Evolutionary conservation across 2,888 invertebrate species (phyloP).

Genomic region (Drosophila tanythrix): DNA sequence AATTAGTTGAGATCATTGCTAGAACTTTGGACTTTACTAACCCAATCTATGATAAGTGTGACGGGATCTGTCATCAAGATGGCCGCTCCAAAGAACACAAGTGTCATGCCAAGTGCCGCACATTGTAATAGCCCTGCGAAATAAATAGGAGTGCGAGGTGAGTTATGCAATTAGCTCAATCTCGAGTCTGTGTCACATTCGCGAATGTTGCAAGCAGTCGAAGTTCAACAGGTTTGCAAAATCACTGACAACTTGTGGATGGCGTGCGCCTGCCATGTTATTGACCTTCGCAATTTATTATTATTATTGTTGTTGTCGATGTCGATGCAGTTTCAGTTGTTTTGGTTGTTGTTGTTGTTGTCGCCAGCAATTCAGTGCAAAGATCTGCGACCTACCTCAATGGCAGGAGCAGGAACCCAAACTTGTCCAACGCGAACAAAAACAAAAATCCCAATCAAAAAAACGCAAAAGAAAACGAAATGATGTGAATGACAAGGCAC

Average conservation of each 20-base stretch:
- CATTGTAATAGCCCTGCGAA: slow-evolving; percentile 80
- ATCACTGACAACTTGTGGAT: slow-evolving; percentile 60
- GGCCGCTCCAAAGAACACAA: slow-evolving; percentile 75
- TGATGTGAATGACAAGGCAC: slow-evolving; percentile 34
- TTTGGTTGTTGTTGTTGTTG: slow-evolving; percentile 8
- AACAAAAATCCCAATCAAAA: not conserved
- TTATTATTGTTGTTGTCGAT: slow-evolving; percentile 11
- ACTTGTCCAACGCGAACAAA: slow-evolving; percentile 17
- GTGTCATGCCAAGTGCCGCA: slow-evolving; percentile 77
- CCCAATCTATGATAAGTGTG: slow-evolving; percentile 79
- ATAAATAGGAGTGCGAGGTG: slow-evolving; percentile 69
- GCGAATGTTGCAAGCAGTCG: slow-evolving; percentile 58
- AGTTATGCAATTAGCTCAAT: slow-evolving; percentile 54
- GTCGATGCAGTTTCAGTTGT: not conserved
- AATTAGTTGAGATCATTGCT: not conserved
- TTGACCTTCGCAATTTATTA: slow-evolving; percentile 55
- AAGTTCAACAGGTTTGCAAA: slow-evolving; percentile 73
- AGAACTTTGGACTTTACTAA: slow-evolving; percentile 57
- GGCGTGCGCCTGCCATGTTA: slow-evolving; percentile 62
- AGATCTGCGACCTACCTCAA: slow-evolving; percentile 77
- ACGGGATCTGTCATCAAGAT: slow-evolving; percentile 79
- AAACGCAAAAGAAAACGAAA: slow-evolving; percentile 28
- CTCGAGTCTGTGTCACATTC: slow-evolving; percentile 14
- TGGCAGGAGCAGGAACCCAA: slow-evolving; percentile 68
- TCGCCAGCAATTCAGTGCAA: slow-evolving; percentile 22